A percentile compares a stretch with the other conserved stretches of the same genome.
phyloP scores from a whole-genome alignment of 1,140 invertebrate species.

The Dreissena rostriformis region DNA sequence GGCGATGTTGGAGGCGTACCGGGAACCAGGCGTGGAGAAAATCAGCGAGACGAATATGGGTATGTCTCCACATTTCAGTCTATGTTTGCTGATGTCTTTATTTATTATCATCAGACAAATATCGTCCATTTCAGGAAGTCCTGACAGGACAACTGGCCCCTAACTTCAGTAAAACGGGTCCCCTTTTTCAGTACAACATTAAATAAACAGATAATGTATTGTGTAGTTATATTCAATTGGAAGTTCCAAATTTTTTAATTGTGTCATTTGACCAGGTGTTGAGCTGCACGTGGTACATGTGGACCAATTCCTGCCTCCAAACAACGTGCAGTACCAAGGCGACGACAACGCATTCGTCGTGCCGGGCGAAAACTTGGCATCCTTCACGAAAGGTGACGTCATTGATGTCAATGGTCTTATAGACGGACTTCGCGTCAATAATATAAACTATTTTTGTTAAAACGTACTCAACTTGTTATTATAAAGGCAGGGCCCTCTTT shows the following conservation, averaged over 20 bases:
- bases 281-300: slow-evolving; percentile 63
- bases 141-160: no score
- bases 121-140: not conserved
- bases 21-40: slow-evolving; percentile 63
- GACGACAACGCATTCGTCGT: slow-evolving; percentile 60
- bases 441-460: no score
- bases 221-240: no score
- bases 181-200: no score
- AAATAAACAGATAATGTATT: no score
- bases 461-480: no score
- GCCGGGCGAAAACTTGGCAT: slow-evolving; percentile 60
- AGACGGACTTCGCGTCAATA: no score
- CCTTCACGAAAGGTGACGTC: slow-evolving; percentile 64
- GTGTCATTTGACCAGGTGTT: slow-evolving; percentile 53
- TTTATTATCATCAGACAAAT: not conserved
- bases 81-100: no score
- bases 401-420: no score
- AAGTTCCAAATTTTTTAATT: no score
- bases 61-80: slow-evolving; percentile 51
- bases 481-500: no score
- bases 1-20: slow-evolving; percentile 91
- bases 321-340: slow-evolving; percentile 32
- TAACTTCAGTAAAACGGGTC: no score
- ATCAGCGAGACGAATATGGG: slow-evolving; percentile 71
- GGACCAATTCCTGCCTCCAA: not conserved